Conservation (phyloP, 1,140 invertebrate genomes). For the Acyrthosiphon pisum region DNA sequence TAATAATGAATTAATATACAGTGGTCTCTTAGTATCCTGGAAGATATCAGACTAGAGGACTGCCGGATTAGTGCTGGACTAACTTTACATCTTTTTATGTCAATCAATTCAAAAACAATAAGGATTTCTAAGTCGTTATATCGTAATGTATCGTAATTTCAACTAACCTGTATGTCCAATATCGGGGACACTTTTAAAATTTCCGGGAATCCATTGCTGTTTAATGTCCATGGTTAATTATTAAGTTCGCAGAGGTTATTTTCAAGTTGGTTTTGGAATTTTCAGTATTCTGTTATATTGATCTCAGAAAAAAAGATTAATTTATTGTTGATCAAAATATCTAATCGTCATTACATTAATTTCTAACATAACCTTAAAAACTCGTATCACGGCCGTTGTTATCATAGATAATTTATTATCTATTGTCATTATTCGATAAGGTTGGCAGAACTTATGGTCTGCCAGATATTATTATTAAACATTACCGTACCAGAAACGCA, state of each 20-base stretch:
- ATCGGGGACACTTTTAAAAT: constrained; percentile 22
- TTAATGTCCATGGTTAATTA: background rate
- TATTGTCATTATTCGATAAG: no score
- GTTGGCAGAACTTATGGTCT: no score
- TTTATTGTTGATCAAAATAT: background rate
- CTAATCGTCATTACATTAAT: background rate
- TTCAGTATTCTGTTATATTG: background rate
- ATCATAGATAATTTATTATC: no score
- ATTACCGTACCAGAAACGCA: no score
- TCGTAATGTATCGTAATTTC: background rate
- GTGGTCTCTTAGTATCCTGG: no score
- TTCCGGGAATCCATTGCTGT: constrained; percentile 26
- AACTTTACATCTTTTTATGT: background rate
- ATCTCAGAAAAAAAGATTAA: no score
- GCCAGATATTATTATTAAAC: no score
- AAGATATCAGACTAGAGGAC: no score
- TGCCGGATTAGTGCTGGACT: no score
- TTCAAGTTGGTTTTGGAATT: background rate
- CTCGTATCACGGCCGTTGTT: no score
- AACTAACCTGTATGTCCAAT: constrained; percentile 11
- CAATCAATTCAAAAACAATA: background rate
- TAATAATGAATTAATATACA: no score
- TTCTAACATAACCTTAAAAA: constrained; percentile 32
- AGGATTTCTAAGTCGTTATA: background rate
- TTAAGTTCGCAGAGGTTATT: background rate